Base-by-base conservation (phyloP, 2,797 vertebrate species). In the Micrastur ruficollis region DNA sequence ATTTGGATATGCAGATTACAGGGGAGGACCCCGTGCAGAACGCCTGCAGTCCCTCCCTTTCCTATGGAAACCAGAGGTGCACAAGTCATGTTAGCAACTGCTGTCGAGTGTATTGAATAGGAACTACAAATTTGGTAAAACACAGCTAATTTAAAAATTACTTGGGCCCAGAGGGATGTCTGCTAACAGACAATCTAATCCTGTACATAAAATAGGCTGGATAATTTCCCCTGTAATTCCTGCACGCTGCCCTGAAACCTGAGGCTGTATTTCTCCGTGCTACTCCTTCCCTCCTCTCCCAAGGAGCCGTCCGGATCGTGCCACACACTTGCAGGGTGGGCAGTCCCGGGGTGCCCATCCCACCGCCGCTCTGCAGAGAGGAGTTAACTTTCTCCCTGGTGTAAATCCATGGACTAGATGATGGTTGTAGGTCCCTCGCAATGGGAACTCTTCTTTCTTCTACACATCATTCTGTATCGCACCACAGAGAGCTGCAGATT, bases 1-100 rank as follows among this genome's bases (percentile, higher is more conserved):
- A 38, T 32, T 3, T 4, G 40, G 49, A 31, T 5, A 10, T 0
- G 0, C 18, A 42, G 44, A 14, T 14, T 25, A 22, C 21, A 13
- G 21, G 34, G 67, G 23, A 58, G 19, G 31, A 34, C 31, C 17
- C 6, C 1, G 6, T 4, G 49, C 34, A 50, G 42, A 50, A 42
- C 38, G 1, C 29, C 31, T 12, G 25, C 50, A 3, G 23, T 29
- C 49, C 23, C 62, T 49, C 47, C 46, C 40, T 31, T 52, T 36
- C 29, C 44, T 5, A 2, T 2, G 20, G 58, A 47, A 47, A 16
- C 6, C 52, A 40, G 27, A 6, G 20, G 21, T 4, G 3, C 50
- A 4, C 20, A 34, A 29, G n/a, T 7, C 76, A 46, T 7, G 18
- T 12, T 6, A 34, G 50, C 20, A 14, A 11, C n/a, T 6, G 31